Percentiles rank a stretch among this genome's conserved stretches.
Conservation (phyloP, 2,888 invertebrate species). For the Torymus texanus region DNA sequence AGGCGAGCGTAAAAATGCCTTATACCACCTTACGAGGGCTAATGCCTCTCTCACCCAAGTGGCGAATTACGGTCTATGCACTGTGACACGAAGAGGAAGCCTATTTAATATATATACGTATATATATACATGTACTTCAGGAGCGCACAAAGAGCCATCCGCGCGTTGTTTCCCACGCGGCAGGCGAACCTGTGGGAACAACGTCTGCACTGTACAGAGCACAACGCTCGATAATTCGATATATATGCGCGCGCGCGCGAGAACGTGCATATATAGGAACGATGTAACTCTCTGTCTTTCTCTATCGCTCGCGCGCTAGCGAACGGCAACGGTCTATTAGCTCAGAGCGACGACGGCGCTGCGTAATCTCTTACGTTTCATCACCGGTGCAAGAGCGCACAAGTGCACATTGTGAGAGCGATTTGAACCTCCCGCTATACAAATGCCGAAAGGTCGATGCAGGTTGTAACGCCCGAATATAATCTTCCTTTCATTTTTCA, state of each 20-base stretch:
- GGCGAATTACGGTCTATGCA: no score
- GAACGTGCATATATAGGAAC: background rate
- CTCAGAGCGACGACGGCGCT: slow-evolving; percentile 43
- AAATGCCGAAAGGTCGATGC: slow-evolving; percentile 68
- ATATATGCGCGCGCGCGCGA: background rate
- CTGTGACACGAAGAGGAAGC: no score
- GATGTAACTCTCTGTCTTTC: slow-evolving; percentile 8
- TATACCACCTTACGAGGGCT: no score
- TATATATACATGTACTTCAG: background rate
- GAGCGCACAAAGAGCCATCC: background rate
- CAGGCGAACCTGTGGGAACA: slow-evolving; percentile 48
- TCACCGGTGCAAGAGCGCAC: slow-evolving; percentile 54
- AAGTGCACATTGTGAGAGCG: slow-evolving; percentile 62
- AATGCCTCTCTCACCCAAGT: no score
- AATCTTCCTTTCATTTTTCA: no score
- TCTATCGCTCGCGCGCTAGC: slow-evolving; percentile 7
- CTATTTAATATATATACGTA: no score
- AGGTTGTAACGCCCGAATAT: no score
- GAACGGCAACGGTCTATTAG: background rate
- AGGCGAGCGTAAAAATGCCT: no score
- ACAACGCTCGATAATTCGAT: slow-evolving; percentile 50
- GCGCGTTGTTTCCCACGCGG: slow-evolving; percentile 51
- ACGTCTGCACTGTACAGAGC: background rate
- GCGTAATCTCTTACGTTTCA: slow-evolving; percentile 64
- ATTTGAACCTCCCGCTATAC: slow-evolving; percentile 62